Evolutionary conservation across 2,797 vertebrate genomes (phyloP).

Genomic region (Syngnathus rostellatus): DNA sequence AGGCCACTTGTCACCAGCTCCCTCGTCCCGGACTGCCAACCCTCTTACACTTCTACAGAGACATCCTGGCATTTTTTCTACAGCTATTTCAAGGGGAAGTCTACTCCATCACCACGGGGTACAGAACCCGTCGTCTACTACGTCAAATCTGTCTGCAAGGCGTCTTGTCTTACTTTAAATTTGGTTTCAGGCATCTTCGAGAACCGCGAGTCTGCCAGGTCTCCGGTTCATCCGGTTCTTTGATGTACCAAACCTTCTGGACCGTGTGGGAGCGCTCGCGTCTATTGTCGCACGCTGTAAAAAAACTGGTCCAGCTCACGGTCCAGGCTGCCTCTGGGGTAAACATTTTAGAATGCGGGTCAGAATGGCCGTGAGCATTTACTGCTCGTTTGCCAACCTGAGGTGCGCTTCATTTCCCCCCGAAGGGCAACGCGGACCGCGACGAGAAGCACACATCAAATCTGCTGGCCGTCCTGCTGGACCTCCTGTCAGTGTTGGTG

Average conservation of each 20-base stretch:
- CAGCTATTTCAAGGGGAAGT: conserved; percentile 83
- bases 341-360: conserved; percentile 1
- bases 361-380: background rate
- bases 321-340: conserved; percentile 46
- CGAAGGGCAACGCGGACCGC: conserved; percentile 27
- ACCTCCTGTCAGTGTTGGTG: conserved; percentile 77
- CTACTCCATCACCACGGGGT: conserved; percentile 46
- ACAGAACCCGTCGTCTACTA: conserved; percentile 5
- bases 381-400: background rate
- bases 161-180: background rate
- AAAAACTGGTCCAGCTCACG: conserved; percentile 57
- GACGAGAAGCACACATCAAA: conserved; percentile 62
- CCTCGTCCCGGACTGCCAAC: conserved; percentile 64
- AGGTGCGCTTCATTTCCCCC: conserved; percentile 8
- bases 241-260: conserved; percentile 69
- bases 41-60: conserved; percentile 67
- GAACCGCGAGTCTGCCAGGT: conserved; percentile 17
- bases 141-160: background rate
- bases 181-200: conserved; percentile 28
- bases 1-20: conserved; percentile 75
- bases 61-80: conserved; percentile 76
- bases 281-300: conserved; percentile 58
- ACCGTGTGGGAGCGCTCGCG: conserved; percentile 67
- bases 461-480: conserved; percentile 69
- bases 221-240: conserved; percentile 30